These are phyloP conservation scores for Circaetus cinerascens DNA, from an alignment of 2,113 vertebrate species.

Conservation along the genomic window DNA sequence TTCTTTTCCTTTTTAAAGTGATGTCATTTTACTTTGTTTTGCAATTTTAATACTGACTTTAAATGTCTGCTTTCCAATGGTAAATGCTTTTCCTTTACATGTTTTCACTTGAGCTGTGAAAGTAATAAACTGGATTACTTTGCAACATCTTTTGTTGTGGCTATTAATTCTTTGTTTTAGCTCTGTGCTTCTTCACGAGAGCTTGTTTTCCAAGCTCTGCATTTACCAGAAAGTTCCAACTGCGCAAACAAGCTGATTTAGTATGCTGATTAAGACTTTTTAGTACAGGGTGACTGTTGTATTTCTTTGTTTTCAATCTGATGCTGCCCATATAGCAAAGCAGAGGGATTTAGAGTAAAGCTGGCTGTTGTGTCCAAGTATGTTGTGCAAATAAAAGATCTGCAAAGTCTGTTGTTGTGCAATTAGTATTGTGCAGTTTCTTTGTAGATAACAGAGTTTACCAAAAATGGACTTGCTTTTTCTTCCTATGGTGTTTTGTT, in stretches of 20 bases:
- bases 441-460: not conserved
- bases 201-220: conserved; percentile 9
- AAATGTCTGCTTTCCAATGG: not conserved
- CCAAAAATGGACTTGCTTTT: not conserved
- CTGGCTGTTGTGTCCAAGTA: not conserved
- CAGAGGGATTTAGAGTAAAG: conserved; percentile 33
- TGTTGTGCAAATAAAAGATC: conserved; percentile 16
- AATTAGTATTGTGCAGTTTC: not conserved
- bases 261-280: conserved; percentile 44
- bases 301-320: conserved; percentile 34
- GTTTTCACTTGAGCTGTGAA: not conserved
- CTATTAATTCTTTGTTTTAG: not conserved
- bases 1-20: not conserved
- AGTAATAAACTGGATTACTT: conserved; percentile 10
- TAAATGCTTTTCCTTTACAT: not conserved
- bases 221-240: conserved; percentile 44
- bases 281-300: not conserved
- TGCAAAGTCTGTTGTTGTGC: conserved; percentile 8
- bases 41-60: not conserved
- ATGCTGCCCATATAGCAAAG: not conserved
- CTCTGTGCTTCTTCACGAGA: not conserved
- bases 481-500: not conserved
- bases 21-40: not conserved
- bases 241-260: conserved; percentile 1
- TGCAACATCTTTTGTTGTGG: conserved; percentile 10